Evolutionary conservation across 1,140 invertebrate genomes (phyloP).

Genomic region (Homalodisca vitripennis): DNA sequence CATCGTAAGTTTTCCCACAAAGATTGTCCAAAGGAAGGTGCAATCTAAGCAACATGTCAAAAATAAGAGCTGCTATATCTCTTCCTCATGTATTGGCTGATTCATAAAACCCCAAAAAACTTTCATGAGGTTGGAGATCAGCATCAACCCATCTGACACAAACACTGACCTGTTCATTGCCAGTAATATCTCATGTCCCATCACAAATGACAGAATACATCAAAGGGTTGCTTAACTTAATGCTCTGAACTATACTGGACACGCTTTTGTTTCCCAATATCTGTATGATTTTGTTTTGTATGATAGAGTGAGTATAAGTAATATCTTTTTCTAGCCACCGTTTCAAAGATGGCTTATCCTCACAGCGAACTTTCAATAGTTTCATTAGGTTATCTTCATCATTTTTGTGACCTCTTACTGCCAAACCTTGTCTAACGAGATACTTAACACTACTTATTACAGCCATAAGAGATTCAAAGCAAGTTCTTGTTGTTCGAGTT

Average conservation of each 20-base stretch:
- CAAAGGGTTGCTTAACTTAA: background rate
- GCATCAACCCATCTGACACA: background rate
- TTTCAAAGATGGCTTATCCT: conserved; percentile 5
- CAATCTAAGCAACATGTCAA: background rate
- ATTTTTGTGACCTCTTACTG: background rate
- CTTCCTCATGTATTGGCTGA: background rate
- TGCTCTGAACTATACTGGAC: background rate
- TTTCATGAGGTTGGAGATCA: background rate
- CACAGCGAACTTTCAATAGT: background rate
- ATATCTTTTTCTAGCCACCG: background rate
- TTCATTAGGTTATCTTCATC: background rate
- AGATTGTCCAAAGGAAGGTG: background rate
- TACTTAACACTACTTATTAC: background rate
- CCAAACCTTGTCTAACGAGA: background rate
- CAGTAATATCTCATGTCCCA: background rate
- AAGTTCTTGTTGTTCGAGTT: background rate
- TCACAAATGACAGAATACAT: background rate
- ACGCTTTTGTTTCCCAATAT: background rate
- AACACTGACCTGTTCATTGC: background rate
- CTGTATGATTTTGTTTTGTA: background rate
- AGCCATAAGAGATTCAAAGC: background rate
- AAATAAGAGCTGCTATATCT: background rate
- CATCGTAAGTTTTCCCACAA: too few species aligned
- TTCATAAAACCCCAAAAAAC: background rate
- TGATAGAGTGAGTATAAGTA: background rate